Evolutionary conservation across 1,140 invertebrate genomes (phyloP).

Genomic region (Panagrolaimus sp.): DNA sequence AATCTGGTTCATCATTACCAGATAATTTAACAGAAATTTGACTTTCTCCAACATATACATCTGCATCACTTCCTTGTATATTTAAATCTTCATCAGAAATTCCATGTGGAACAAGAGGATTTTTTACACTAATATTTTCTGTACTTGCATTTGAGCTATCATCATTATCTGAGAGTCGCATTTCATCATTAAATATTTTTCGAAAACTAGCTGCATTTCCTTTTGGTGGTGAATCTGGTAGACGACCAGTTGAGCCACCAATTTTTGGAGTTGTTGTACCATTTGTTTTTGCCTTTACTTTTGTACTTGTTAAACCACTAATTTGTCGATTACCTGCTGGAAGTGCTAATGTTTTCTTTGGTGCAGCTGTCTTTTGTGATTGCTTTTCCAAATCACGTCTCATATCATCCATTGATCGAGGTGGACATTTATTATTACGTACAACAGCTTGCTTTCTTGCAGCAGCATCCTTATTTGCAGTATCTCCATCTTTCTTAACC

Average conservation of each 20-base stretch:
- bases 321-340: too few relatives aligned
- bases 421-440: neutral
- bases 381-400: neutral
- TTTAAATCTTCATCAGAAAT: too few relatives aligned
- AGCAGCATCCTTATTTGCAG: too few relatives aligned
- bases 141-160: neutral
- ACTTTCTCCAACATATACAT: neutral
- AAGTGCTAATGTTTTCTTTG: neutral
- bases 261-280: too few relatives aligned
- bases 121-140: neutral
- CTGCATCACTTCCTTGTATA: neutral
- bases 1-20: neutral
- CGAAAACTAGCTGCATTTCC: too few relatives aligned
- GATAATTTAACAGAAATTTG: neutral
- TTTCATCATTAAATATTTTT: too few relatives aligned
- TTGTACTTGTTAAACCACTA: too few relatives aligned
- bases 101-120: too few relatives aligned
- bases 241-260: too few relatives aligned
- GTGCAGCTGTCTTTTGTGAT: neutral
- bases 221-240: too few relatives aligned
- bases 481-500: constrained; percentile 9
- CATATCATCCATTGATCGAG: neutral
- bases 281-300: too few relatives aligned
- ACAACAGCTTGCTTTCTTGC: constrained; percentile 12
- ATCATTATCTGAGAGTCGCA: neutral